Base-by-base conservation (phyloP, 2,113 vertebrate genomes). In the Pelodiscus sinensis region DNA sequence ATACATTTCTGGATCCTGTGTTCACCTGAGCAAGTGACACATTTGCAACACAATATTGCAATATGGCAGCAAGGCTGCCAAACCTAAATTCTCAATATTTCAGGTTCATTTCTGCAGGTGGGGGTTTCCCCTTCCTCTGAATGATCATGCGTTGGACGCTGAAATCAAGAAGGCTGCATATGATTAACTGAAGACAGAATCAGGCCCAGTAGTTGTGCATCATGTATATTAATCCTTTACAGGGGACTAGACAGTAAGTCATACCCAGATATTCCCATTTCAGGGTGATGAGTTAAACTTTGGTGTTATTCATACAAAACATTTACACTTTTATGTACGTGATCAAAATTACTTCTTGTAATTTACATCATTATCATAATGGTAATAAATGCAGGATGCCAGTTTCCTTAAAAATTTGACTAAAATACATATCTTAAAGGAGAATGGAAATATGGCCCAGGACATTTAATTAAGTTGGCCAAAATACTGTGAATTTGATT, bases 151-250 rank as follows among this genome's bases (percentile, higher is more conserved):
- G 9, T 3, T 52, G 24, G 78, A 44, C 50, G n/a, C 12, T 79
- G 50, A 75, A 83, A 56, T n/a, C 65, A 71, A 71, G 78, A 22
- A 50, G 22, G 6, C 35, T 44, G 38, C 22, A 38, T 13, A 50
- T 14, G 38, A 82, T 21, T 35, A 86, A 79, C 57, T 83, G n/a
- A 21, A 38, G 88, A 38, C 35, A 93, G 92, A 92, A 60, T 56
- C 25, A 73, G 62, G 51, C 78, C 35, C 31, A 78, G 16, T 1
- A 22, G 1, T 56, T 84, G 1, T 51, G 31, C 50, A 27, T 84
- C 92, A 50, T 80, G 8, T 68, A 11, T 84, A n/a, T 86, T 89
- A 35, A 54, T 91, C 9, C 22, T 86, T 78, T 82, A 38, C 9
- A 27, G 57, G 44, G 51, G 29, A 19, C 80, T 60, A 90, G 82